These are phyloP conservation scores for Sebastes matsubarae DNA, from an alignment of 2,797 vertebrate genomes.

Conservation along the genomic window DNA sequence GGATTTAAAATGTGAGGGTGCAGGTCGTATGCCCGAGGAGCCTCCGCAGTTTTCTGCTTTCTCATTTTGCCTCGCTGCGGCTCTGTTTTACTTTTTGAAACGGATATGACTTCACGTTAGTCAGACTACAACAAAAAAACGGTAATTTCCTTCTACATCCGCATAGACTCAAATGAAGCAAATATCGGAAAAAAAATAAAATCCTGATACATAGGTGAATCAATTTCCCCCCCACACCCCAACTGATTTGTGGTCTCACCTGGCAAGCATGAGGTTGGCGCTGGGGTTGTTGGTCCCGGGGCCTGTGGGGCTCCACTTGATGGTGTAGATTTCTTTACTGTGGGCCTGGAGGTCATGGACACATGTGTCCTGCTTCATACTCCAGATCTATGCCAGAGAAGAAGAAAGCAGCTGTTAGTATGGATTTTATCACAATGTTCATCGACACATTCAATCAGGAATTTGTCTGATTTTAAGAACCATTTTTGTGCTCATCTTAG, in stretches of 20 bases:
- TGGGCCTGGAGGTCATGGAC: conserved; percentile 99
- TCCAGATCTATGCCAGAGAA: conserved; percentile 90
- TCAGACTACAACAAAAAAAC: no score
- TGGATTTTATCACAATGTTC: neutral
- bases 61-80: no score
- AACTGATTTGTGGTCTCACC: conserved; percentile 74
- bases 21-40: no score
- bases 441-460: neutral
- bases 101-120: no score
- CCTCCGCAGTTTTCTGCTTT: no score
- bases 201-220: no score
- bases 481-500: neutral
- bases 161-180: no score
- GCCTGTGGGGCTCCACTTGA: conserved; percentile 99
- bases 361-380: conserved; percentile 98
- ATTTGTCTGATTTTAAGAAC: neutral
- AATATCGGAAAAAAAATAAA: no score
- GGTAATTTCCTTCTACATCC: no score
- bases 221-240: accelerated
- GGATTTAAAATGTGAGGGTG: no score
- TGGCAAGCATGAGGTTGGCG: conserved; percentile 98
- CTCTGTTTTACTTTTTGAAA: no score
- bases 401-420: neutral
- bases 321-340: conserved; percentile 99
- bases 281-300: conserved; percentile 98